Base-by-base conservation (phyloP, 2,888 invertebrate genomes). In the Latheticus oryzae region DNA sequence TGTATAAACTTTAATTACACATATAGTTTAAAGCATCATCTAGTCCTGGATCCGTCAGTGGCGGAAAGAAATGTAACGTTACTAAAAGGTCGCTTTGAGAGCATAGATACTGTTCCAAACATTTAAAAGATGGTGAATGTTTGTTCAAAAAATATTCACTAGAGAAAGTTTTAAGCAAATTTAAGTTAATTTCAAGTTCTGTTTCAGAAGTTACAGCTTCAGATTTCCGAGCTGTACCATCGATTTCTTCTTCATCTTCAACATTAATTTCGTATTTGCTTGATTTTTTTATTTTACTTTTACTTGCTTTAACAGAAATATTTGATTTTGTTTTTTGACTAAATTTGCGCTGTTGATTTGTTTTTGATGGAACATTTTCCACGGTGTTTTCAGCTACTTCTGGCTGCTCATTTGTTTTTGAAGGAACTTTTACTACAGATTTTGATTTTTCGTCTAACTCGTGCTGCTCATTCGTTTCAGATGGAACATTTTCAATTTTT, bases 51-150 rank as follows among this genome's bases (percentile, higher is more conserved):
- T 80, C 76, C 40, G 68, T 66, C 3, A 77, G 42, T 7, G 73
- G 73, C 1, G 79, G 78, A 66, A 79, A 78, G 38, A 70, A 77
- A 54, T 83, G 84, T 15, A 83, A 76, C 70, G 70, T 81, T 79
- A 64, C 75, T 72, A 65, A 76, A 76, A 74, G 70, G 63, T 76
- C 73, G 74, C 79, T 83, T 76, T 69, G 80, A 71, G 72, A 82
- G 65, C 78, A 61, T 2, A 73, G 35, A 26, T 73, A 51, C 64
- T 79, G 76, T n/a, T 71, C 71, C 9, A 79, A 61, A 61, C 78
- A 79, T 63, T 66, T 67, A 58, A 78, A 78, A 1, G 78, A 79
- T 35, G 62, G 57, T 1, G 76, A 76, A 26, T 77, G 73, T 59
- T 72, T 75, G 4, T 70, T 52, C 17, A 76, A 66, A 8, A 50